Percentiles rank a stretch among this genome's conserved stretches.
These are phyloP conservation scores for Taeniopygia guttata DNA, from an alignment of 2,797 vertebrate genomes.

Conservation along the genomic window DNA sequence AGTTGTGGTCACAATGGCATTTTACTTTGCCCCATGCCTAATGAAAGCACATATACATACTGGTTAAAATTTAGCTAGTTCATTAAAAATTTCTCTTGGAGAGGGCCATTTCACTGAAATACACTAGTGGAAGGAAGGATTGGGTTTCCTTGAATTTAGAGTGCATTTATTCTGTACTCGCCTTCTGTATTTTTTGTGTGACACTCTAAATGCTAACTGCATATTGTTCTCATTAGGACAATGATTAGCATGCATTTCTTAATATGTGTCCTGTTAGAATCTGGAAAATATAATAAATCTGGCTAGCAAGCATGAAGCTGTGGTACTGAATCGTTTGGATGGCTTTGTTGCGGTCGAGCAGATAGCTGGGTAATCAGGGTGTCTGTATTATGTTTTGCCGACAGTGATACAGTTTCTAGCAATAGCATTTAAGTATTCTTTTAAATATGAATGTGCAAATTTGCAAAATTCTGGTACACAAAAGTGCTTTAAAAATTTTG, in stretches of 20 bases:
- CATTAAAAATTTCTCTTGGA: background rate
- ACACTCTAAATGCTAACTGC: background rate
- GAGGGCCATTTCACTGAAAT: background rate
- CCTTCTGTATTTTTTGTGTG: background rate
- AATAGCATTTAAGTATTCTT: background rate
- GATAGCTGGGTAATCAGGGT: background rate
- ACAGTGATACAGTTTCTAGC: background rate
- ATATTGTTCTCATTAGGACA: slow-evolving; percentile 50
- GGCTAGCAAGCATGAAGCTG: slow-evolving; percentile 14
- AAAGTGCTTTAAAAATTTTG: slow-evolving; percentile 3
- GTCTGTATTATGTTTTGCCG: background rate
- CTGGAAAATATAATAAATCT: slow-evolving; percentile 39
- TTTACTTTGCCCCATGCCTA: background rate
- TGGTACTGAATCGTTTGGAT: slow-evolving; percentile 2
- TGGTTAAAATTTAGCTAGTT: background rate
- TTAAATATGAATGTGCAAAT: slow-evolving; percentile 21
- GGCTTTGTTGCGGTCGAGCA: background rate
- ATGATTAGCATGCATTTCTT: slow-evolving; percentile 36
- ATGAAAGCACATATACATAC: background rate
- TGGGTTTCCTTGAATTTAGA: background rate
- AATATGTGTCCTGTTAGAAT: slow-evolving; percentile 34
- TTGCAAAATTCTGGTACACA: background rate
- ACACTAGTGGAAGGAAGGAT: background rate
- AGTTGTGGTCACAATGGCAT: background rate
- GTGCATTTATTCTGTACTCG: background rate